phyloP scores from a whole-genome alignment of 2,113 vertebrate genomes.

The Gallinago jamesoni region DNA sequence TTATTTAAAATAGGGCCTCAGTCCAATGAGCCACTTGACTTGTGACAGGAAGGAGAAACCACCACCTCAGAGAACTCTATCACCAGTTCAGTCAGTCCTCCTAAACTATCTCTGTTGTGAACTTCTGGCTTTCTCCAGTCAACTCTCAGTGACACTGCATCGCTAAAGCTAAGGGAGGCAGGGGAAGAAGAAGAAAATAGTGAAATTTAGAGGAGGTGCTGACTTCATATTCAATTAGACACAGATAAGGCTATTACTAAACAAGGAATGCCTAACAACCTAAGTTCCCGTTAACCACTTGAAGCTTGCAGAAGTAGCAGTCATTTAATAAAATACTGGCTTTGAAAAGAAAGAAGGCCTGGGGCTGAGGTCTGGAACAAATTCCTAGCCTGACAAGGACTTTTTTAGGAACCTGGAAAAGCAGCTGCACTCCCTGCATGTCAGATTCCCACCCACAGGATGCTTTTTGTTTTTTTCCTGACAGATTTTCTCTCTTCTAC shows the following conservation, averaged over 20 bases:
- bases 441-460: constrained; percentile 2
- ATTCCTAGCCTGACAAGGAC: neutral
- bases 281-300: neutral
- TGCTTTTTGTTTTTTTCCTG: neutral
- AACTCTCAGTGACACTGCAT: neutral
- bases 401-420: constrained; percentile 14
- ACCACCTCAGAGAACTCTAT: neutral
- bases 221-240: neutral
- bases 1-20: constrained; percentile 52
- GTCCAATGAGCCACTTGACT: constrained; percentile 4
- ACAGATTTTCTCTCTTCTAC: neutral
- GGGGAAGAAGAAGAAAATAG: neutral
- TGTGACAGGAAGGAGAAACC: constrained; percentile 5
- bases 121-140: neutral
- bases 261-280: neutral
- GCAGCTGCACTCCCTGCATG: constrained; percentile 4
- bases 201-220: neutral
- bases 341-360: constrained; percentile 16
- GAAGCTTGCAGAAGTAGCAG: neutral
- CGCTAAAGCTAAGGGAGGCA: neutral
- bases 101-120: neutral
- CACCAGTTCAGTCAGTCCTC: neutral
- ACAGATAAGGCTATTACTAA: neutral
- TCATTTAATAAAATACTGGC: neutral
- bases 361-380: constrained; percentile 4